Base-by-base conservation (phyloP, 2,113 vertebrate species). In the Anguilla rostrata region DNA sequence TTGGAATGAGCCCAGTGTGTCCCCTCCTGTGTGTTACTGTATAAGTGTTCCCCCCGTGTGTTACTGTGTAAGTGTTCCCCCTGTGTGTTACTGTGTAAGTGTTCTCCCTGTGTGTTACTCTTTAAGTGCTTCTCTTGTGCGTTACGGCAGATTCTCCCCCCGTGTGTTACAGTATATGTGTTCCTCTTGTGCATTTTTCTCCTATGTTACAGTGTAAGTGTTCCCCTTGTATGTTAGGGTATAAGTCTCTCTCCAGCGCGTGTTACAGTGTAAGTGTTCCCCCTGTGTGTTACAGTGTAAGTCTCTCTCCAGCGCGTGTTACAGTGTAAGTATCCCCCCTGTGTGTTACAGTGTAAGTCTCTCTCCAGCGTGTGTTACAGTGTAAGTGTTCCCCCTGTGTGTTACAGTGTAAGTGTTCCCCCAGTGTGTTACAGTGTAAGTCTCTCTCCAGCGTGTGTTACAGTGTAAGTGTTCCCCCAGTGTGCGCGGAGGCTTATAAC, bases 401-500 rank as follows among this genome's bases (percentile, higher is more conserved):
- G 20, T 18, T 49, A n/a, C n/a, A n/a, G n/a, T n/a, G n/a, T n/a
- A n/a, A n/a, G 20, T 7, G 57, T 2, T 46, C 43, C 43, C 43
- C 43, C 43, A 6, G 43, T 46, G 43, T 9, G 43, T 9, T 46
- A 34, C 0, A 1, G 34, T 34, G 1, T 34, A 34, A 9, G 49
- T 83, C 9, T 57, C 49, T n/a, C 57, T 78, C 66, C 63, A 78
- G 53, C 11, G 15, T 63, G 34, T 82, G 87, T 85, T 84, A 53
- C 85, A 71, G 75, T 90, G 14, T 84, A 81, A 40, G 8, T 20
- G 3, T 34, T 84, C 81, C 79, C 84, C 57, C 89, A 99, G 98
- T 99, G 87, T 99, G 98, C 94, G 98, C 98, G 29, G 98, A 99
- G 93, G 94, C 97, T 26, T 98, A 97, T 90, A 99, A 99, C 91